phyloP scores from a whole-genome alignment of 1,140 invertebrate species.

The Artemia franciscana region DNA sequence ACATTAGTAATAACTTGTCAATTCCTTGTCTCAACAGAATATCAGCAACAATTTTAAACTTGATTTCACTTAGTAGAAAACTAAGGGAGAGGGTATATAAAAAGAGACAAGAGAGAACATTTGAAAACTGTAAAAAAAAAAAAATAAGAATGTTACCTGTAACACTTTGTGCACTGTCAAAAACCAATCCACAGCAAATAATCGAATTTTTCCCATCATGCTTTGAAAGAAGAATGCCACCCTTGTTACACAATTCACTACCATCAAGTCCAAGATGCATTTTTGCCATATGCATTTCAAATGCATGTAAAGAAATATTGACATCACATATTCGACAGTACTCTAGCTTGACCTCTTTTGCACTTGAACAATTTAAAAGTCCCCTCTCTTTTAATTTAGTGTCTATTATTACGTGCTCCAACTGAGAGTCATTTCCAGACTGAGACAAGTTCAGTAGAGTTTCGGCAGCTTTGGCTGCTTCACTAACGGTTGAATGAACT shows the following conservation, averaged over 20 bases:
- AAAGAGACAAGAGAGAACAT: too few relatives aligned
- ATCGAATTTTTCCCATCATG: neutral
- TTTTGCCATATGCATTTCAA: neutral
- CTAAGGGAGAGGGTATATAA: too few relatives aligned
- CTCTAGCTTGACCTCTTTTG: neutral
- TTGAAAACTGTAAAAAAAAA: too few relatives aligned
- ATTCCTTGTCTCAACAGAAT: too few relatives aligned
- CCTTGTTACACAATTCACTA: neutral
- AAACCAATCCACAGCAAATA: neutral
- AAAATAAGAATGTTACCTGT: neutral
- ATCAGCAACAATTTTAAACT: too few relatives aligned
- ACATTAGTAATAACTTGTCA: too few relatives aligned
- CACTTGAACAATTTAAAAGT: neutral
- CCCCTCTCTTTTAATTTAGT: neutral
- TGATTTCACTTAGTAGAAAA: too few relatives aligned
- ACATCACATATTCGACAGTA: neutral
- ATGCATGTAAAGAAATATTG: neutral
- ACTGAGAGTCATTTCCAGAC: neutral
- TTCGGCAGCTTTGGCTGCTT: neutral
- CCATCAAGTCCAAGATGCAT: neutral
- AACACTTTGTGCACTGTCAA: neutral
- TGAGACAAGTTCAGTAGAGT: neutral
- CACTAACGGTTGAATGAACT: neutral
- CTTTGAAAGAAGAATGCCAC: neutral
- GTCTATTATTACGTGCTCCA: neutral